Percentiles rank a stretch among this genome's conserved stretches.
Evolutionary conservation across 2,797 vertebrate genomes (phyloP).

Genomic region (Hydrocynus forskahlii): DNA sequence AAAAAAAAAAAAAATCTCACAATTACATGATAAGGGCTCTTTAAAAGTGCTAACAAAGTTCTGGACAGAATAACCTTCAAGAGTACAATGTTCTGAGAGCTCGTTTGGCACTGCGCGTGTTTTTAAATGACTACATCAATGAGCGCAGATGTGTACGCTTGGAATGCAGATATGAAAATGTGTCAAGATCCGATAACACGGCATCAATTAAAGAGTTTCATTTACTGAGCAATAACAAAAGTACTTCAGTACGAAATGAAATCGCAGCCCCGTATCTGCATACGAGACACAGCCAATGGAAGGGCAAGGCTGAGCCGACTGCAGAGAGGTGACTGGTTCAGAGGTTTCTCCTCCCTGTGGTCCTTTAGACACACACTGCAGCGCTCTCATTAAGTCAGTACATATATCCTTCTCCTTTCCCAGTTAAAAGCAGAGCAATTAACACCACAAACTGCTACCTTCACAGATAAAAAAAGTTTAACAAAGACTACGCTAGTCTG

Average conservation of each 20-base stretch:
- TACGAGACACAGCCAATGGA: neutral
- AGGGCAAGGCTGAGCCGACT: neutral
- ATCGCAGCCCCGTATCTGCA: neutral
- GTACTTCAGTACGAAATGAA: neutral
- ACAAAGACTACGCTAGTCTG: conserved; percentile 42
- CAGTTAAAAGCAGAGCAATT: conserved; percentile 60
- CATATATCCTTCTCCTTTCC: conserved; percentile 35
- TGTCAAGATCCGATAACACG: neutral
- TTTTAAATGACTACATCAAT: conserved; percentile 4
- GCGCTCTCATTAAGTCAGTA: conserved; percentile 65
- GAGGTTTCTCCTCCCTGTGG: conserved; percentile 50
- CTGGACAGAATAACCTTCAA: neutral
- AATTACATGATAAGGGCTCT: neutral
- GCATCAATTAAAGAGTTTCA: conserved; percentile 18
- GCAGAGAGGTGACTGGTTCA: conserved; percentile 27
- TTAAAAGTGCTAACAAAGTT: neutral
- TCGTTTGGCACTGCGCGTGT: conserved; percentile 4
- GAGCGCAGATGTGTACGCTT: conserved; percentile 15
- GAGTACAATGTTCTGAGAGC: neutral
- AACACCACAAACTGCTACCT: conserved; percentile 50
- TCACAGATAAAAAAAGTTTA: conserved; percentile 42
- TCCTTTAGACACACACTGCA: conserved; percentile 52
- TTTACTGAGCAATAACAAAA: neutral
- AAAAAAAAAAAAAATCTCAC: too few species aligned
- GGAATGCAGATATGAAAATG: conserved; percentile 9